Evolutionary conservation across 2,888 invertebrate genomes (phyloP), one percentile per base, ranked within the genome.

Genomic region (Chymomyza procnemis): DNA sequence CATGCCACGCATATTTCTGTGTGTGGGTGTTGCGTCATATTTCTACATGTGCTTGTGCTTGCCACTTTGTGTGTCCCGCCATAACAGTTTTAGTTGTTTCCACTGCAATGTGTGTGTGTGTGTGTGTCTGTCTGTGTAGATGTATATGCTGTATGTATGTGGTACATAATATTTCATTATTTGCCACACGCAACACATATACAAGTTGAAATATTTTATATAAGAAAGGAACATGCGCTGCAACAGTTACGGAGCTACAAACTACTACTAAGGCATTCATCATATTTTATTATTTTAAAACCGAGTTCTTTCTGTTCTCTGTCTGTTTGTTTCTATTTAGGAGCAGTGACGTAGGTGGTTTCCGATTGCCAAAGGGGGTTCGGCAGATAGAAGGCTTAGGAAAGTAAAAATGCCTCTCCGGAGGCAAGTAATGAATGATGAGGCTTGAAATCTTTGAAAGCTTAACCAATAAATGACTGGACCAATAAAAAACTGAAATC

Each of bases 111-210:
- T 26, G 46, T 56, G 60, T 59, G 50, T 58, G 52, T 56, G 52
- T 66, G n/a, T n/a, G n/a, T n/a, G n/a, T n/a, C n/a, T 26, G 46
- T 56, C 57, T 59, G 50, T 58, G 52, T 56, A 48, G 65, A 48
- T 67, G 58, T 57, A 64, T 61, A 61, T 22, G 18, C n/a, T n/a
- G n/a, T n/a, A n/a, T 57, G 41, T 65, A 48, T 61, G 41, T 50
- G 60, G 59, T 12, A 61, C n/a, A 74, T 80, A 74, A 80, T 80
- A 74, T 80, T 85, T 83, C 86, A 85, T 85, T 80, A 80, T 80
- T 80, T 85, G 70, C 80, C 78, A 74, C 71, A 64, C 63, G 56
- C 69, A 30, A 54, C 66, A 58, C 69, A n/a, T n/a, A n/a, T n/a
- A 57, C 70, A 50, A 50, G 18, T 6, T 21, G 54, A 54, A 19